Percentiles rank a stretch among this genome's conserved stretches.
phyloP scores from a whole-genome alignment of 2,113 vertebrate genomes.

The Apodemus speciosus region DNA sequence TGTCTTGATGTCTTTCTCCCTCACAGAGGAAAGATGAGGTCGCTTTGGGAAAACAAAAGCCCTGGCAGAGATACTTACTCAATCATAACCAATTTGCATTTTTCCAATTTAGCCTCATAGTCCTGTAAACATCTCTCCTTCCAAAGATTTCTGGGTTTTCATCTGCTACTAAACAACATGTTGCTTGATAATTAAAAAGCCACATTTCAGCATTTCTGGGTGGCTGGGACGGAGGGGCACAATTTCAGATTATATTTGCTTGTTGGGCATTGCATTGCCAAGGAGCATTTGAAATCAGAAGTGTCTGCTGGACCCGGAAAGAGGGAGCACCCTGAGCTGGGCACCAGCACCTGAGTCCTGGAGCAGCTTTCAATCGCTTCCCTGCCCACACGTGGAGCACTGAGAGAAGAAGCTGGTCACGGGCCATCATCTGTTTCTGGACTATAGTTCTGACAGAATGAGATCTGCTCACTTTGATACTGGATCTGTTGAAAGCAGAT shows the following conservation, averaged over 20 bases:
- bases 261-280: not conserved
- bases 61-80: conserved; percentile 1
- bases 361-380: conserved; percentile 52
- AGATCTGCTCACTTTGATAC: conserved; percentile 28
- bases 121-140: conserved; percentile 56
- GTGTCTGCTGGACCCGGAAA: not conserved
- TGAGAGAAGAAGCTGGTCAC: conserved; percentile 28
- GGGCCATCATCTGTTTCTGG: conserved; percentile 32
- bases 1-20: not conserved
- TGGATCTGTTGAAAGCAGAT: conserved; percentile 67
- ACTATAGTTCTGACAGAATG: conserved; percentile 50
- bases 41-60: conserved; percentile 38
- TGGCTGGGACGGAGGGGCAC: not conserved
- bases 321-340: not conserved
- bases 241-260: not conserved
- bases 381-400: conserved; percentile 4
- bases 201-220: conserved; percentile 33
- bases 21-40: conserved; percentile 41
- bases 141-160: conserved; percentile 36
- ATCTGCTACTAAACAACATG: conserved; percentile 34
- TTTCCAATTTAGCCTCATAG: conserved; percentile 32
- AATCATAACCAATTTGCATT: conserved; percentile 48
- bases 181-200: conserved; percentile 53
- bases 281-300: conserved; percentile 15
- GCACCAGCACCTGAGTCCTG: not conserved